These are phyloP conservation scores for Halichoeres trimaculatus DNA, from an alignment of 2,113 vertebrate species.

Conservation along the genomic window DNA sequence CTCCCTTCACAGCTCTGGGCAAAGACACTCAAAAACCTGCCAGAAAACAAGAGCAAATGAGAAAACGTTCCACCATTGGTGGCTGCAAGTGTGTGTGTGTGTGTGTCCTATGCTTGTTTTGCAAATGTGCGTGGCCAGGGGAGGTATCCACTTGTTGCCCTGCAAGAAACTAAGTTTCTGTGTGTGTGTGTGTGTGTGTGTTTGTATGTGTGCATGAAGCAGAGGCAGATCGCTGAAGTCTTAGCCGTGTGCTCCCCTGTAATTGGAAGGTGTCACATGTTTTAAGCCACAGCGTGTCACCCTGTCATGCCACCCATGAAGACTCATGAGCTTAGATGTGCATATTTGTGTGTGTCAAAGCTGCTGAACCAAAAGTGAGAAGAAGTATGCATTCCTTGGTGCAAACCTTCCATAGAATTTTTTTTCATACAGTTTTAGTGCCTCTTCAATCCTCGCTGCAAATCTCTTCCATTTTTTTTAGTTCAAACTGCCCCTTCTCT, in stretches of 20 bases:
- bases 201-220: neutral
- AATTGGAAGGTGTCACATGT: constrained; percentile 68
- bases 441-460: constrained; percentile 30
- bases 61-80: constrained; percentile 32
- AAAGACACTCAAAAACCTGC: constrained; percentile 54
- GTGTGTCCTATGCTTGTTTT: neutral
- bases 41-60: constrained; percentile 66
- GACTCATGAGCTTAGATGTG: constrained; percentile 8
- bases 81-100: constrained; percentile 32
- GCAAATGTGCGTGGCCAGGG: neutral
- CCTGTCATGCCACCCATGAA: constrained; percentile 62
- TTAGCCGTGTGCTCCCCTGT: constrained; percentile 27
- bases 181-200: constrained; percentile 26
- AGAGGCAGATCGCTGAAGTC: constrained; percentile 28
- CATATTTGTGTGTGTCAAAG: constrained; percentile 17
- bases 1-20: constrained; percentile 68
- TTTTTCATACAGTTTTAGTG: constrained; percentile 13
- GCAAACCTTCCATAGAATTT: constrained; percentile 47
- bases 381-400: constrained; percentile 51
- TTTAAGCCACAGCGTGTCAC: constrained; percentile 59
- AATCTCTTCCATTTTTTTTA: constrained; percentile 21
- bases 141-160: constrained; percentile 18
- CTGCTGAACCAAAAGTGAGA: constrained; percentile 39
- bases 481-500: constrained; percentile 12
- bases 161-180: constrained; percentile 19